Base-by-base conservation (phyloP, 2,888 invertebrate species). In the Tiliacea citrago region DNA sequence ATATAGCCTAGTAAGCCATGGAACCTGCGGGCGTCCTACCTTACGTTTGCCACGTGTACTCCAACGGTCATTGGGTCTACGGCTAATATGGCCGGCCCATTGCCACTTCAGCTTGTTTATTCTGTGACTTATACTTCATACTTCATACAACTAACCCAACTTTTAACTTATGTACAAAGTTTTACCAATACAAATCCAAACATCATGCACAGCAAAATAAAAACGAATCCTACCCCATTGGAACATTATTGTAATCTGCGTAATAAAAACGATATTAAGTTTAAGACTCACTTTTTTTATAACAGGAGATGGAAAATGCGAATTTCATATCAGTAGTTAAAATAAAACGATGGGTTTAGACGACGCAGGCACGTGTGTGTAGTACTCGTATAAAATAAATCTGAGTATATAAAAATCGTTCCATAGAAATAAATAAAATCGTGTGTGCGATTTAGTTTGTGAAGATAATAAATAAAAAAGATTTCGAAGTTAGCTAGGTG, bases 241-340 rank as follows among this genome's bases (percentile, higher is more conserved):
- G 84, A 86, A 89, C 90, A 92, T 95, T 95, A 96, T 94, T 95
- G 94, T 95, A 96, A 96, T 96, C 95, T 95, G 79, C 68, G 91
- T 91, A 95, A 95, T 96, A 96, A 96, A 96, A 96, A 82, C 84
- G 94, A 92, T 94, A 95, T 96, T 93, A 96, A 95, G 93, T 94
- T 94, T 93, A 94, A 93, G 92, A 92, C 93, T 91, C 88, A 89
- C 90, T 94, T 95, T 95, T 71, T 93, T 96, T 95, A 95, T 90
- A 95, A 92, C 95, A 88, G 90, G 89, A 92, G 92, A 95, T 94
- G 94, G 94, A 93, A 95, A 94, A 94, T 90, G 93, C 89, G 93
- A 90, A 89, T 95, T 95, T 95, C 94, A 94, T 96, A 95, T 94
- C 94, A 92, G 94, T 93, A 93, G 94, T 96, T 94, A 96, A 95